phyloP scores from a whole-genome alignment of 2,888 invertebrate genomes.

The Loripinus fragilis region DNA sequence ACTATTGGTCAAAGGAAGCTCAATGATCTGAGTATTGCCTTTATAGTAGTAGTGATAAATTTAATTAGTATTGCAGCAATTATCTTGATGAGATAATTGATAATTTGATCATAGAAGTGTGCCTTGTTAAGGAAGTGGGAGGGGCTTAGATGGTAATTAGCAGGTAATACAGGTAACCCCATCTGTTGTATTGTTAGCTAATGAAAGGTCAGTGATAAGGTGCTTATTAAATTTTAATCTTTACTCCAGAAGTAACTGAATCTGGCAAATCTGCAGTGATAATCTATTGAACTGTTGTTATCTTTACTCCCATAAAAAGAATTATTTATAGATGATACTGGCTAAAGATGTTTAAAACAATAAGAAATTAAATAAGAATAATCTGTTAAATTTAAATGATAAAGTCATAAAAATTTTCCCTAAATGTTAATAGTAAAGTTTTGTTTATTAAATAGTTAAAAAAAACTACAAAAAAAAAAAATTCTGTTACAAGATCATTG shows the following conservation, averaged over 20 bases:
- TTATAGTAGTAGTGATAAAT: background rate
- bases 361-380: too few species aligned
- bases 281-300: too few species aligned
- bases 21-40: background rate
- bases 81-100: slow-evolving; percentile 1
- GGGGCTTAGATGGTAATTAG: background rate
- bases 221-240: background rate
- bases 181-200: slow-evolving; percentile 2
- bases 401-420: too few species aligned
- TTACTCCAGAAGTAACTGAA: background rate
- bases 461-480: too few species aligned
- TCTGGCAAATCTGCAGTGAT: background rate
- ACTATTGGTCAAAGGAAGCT: background rate
- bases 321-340: too few species aligned
- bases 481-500: too few species aligned
- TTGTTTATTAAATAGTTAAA: too few species aligned
- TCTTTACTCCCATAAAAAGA: too few species aligned
- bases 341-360: too few species aligned
- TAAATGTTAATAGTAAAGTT: too few species aligned
- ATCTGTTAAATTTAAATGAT: too few species aligned
- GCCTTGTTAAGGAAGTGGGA: slow-evolving; percentile 11
- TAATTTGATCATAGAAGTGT: background rate
- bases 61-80: background rate
- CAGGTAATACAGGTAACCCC: background rate
- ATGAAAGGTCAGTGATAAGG: background rate